phyloP scores from a whole-genome alignment of 2,113 vertebrate species.

The Baryphthengus martii region DNA sequence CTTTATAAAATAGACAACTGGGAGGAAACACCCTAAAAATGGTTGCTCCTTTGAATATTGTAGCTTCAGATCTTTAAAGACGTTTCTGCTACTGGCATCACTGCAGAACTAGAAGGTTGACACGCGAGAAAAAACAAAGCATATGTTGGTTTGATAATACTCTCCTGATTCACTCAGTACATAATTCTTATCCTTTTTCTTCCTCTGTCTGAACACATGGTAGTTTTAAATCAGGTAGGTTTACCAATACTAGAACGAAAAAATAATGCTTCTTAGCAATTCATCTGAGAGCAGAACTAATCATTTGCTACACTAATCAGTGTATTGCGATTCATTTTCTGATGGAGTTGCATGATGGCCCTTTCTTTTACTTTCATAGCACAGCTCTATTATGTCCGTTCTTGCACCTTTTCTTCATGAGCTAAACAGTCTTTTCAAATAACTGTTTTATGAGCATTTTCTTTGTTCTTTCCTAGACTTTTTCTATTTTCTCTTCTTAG shows the following conservation, averaged over 20 bases:
- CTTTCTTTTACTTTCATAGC: not conserved
- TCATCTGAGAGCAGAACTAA: not conserved
- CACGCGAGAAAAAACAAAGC: not conserved
- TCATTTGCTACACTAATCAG: not conserved
- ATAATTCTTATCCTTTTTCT: not conserved
- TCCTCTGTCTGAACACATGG: not conserved
- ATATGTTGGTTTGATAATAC: not conserved
- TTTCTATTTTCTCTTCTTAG: not conserved
- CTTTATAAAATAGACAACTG: not conserved
- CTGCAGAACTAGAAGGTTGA: not conserved
- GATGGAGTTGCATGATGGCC: not conserved
- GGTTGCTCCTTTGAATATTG: not conserved
- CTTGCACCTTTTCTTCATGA: not conserved
- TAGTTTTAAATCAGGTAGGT: not conserved
- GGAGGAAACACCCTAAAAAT: not conserved
- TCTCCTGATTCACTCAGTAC: not conserved
- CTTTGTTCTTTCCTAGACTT: not conserved
- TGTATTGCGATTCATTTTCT: not conserved
- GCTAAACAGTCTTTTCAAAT: not conserved
- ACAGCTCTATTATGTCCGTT: not conserved
- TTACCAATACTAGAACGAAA: not conserved
- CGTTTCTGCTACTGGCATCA: not conserved
- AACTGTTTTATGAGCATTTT: not conserved
- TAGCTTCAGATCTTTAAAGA: not conserved
- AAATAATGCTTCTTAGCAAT: not conserved